Evolutionary conservation across 2,113 vertebrate species (phyloP).

Genomic region (Tachysurus vachellii): DNA sequence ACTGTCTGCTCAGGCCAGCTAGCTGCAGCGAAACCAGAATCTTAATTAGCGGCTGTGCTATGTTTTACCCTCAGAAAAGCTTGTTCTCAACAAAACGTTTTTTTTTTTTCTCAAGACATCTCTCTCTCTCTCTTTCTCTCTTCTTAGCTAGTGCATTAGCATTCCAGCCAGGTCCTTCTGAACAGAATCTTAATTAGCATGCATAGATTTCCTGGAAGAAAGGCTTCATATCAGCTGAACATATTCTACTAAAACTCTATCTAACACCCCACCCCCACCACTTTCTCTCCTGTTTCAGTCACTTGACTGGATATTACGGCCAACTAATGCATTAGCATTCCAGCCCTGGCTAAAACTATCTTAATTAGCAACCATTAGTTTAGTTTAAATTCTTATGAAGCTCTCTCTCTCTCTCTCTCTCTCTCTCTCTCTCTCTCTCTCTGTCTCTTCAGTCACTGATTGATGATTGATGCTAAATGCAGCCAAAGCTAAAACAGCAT

Average conservation of each 20-base stretch:
- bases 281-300: not conserved
- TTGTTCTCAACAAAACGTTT: not conserved
- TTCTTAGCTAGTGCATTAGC: not conserved
- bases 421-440: conserved; percentile 11
- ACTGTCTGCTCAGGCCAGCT: conserved; percentile 31
- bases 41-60: not conserved
- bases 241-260: conserved; percentile 71
- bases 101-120: conserved; percentile 50
- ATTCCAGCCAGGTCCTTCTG: not conserved
- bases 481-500: not conserved
- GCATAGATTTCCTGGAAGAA: conserved; percentile 11
- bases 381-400: not conserved
- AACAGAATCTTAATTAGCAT: conserved; percentile 10
- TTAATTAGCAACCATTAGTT: conserved; percentile 43
- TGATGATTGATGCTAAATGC: not conserved
- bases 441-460: not conserved
- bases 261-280: not conserved
- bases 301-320: conserved; percentile 36
- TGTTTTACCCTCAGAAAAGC: not conserved
- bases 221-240: conserved; percentile 51
- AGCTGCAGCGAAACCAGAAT: conserved; percentile 3
- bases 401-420: not conserved
- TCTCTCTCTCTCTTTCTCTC: not conserved
- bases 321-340: conserved; percentile 15
- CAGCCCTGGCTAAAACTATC: not conserved